Evolutionary conservation across 2,113 vertebrate genomes (phyloP).

Genomic region (Oreochromis aureus): DNA sequence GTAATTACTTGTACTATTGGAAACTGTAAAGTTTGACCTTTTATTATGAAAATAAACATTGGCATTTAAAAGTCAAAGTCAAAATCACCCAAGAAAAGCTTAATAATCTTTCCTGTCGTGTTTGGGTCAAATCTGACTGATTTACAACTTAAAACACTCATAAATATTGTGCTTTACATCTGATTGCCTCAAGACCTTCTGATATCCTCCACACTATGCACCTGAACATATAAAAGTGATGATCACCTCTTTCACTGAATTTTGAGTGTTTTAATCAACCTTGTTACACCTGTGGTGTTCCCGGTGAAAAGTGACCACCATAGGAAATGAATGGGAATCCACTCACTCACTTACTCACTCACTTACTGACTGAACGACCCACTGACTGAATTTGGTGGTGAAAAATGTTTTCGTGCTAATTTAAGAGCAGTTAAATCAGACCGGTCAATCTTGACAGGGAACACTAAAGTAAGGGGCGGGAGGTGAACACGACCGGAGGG

Average conservation of each 20-base stretch:
- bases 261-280: not conserved
- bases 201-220: not conserved
- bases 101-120: not conserved
- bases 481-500: not conserved
- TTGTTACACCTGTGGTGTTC: not conserved
- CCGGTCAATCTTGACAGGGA: accelerated
- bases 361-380: not conserved
- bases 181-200: not conserved
- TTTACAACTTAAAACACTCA: not conserved
- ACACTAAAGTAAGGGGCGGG: not conserved
- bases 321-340: not conserved
- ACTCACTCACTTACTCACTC: not conserved
- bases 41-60: not conserved
- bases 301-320: no score
- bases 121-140: accelerated
- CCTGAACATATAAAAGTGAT: not conserved
- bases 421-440: not conserved
- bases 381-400: not conserved
- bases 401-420: not conserved
- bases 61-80: not conserved
- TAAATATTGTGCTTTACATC: not conserved
- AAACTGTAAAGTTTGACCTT: not conserved
- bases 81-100: not conserved
- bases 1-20: not conserved
- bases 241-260: not conserved